phyloP scores from a whole-genome alignment of 2,113 vertebrate species.

The Hyla sarda region DNA sequence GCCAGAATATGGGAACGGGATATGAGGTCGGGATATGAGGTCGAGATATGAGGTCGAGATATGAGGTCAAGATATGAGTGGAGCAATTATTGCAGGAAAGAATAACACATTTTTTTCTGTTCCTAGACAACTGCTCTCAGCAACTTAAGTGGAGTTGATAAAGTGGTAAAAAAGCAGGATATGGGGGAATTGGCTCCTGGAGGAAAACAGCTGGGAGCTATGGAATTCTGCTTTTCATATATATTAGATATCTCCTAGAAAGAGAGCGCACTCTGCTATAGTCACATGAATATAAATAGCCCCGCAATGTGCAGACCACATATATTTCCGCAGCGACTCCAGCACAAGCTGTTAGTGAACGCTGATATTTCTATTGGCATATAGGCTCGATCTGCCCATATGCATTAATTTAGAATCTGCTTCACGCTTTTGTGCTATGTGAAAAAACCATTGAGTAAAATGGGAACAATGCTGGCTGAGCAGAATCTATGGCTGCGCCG shows the following conservation, averaged over 20 bases:
- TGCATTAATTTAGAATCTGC: conserved; percentile 31
- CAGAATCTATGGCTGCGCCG: conserved; percentile 31
- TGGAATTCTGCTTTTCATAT: background rate
- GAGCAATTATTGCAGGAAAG: no score
- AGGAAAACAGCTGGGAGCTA: background rate
- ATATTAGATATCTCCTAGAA: background rate
- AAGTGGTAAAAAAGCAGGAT: background rate
- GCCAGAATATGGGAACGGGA: no score
- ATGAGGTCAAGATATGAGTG: no score
- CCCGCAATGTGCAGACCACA: conserved; percentile 8
- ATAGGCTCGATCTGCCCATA: conserved; percentile 16
- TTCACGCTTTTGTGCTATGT: conserved; percentile 15
- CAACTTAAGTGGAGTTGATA: background rate
- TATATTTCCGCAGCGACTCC: conserved; percentile 10
- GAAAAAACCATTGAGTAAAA: conserved; percentile 18
- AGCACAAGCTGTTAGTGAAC: conserved; percentile 30
- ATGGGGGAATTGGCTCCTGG: background rate
- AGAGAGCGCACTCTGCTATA: background rate
- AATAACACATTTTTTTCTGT: no score
- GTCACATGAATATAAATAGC: conserved; percentile 27
- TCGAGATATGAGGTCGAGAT: no score
- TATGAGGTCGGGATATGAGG: no score
- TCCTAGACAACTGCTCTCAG: background rate
- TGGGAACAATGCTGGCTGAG: background rate
- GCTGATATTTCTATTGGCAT: background rate